Percentiles rank a stretch among this genome's conserved stretches.
These are phyloP conservation scores for Habrosyne pyritoides DNA, from an alignment of 2,888 invertebrate species.

Conservation along the genomic window DNA sequence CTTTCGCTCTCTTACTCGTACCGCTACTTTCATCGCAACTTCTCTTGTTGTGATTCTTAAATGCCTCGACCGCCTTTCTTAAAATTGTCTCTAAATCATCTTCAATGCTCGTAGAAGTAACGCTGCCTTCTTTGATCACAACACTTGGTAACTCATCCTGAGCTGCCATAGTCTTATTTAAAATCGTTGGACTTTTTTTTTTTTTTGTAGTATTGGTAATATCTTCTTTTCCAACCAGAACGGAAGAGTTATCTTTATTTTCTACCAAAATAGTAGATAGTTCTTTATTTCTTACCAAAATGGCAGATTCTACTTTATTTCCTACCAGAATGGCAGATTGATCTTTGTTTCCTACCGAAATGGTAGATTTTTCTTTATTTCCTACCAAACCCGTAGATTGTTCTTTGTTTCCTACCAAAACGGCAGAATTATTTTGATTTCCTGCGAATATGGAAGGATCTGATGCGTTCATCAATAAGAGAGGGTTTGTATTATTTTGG, in stretches of 20 bases:
- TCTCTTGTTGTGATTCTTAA: neutral
- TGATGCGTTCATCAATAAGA: neutral
- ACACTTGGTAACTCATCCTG: neutral
- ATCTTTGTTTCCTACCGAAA: neutral
- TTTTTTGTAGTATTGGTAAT: too few relatives aligned
- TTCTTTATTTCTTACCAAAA: neutral
- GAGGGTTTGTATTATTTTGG: neutral
- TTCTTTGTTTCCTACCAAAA: neutral
- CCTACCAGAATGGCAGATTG: neutral
- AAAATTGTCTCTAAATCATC: neutral
- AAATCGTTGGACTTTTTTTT: too few relatives aligned
- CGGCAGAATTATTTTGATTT: neutral
- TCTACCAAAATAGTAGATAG: neutral
- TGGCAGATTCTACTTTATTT: neutral
- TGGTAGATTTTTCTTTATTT: neutral
- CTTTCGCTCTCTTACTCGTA: neutral
- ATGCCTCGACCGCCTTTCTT: neutral
- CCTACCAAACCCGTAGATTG: neutral
- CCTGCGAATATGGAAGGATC: neutral
- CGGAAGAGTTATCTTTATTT: neutral
- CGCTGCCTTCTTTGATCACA: neutral
- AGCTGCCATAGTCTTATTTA: neutral
- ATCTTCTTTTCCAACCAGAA: too few relatives aligned
- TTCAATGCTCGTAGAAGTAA: neutral
- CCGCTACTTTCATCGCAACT: neutral